Base-by-base conservation (phyloP, 2,113 vertebrate species). In the human (Homo sapiens) region DNA sequence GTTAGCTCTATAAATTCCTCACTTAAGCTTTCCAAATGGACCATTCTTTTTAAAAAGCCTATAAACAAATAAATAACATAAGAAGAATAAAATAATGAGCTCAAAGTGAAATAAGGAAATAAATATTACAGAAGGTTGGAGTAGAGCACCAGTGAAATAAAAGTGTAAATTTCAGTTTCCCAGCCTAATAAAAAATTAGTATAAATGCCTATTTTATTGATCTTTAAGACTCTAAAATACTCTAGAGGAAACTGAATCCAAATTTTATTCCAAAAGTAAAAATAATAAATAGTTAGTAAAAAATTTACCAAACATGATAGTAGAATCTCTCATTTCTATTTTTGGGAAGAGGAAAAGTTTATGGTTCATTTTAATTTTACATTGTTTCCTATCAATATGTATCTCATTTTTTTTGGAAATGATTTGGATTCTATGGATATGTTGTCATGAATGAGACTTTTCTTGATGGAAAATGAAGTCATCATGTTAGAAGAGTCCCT, bases 231-330 rank as follows among this genome's bases (percentile, higher is more conserved):
- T 90, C 9, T n/a, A 61, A 61, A 94, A 93, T 76, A 35, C 8
- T 40, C 12, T 91, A 68, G 27, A 83, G 48, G 55, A 93, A 94
- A 50, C 23, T 85, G n/a, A 50, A 72, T 48, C 27, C 61, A 92
- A 89, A 45, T 86, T 23, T 81, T 95, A 75, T 38, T 59, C 40
- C 17, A 88, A 87, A 96, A 78, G 22, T 91, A 52, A 93, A 96
- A 68, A 59, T 87, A 76, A 25, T 70, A 70, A 93, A 78, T 1
- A 64, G 70, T 84, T 81, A 81, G 17, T 59, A 80, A 90, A 95
- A 93, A 17, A 81, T 25, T 81, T 88, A 50, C 6, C 35, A 88
- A 85, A 80, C 30, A 92, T 80, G 23, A 75, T n/a, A 68, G 8
- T 5, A 78, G 48, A 70, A 83, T 20, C 10, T 76, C 16, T 86